A percentile compares a stretch with the other conserved stretches of the same genome.
These are phyloP conservation scores for Halichondria panicea DNA, from an alignment of 37 sponge, comb jelly and placozoan genomes.

Conservation along the genomic window DNA sequence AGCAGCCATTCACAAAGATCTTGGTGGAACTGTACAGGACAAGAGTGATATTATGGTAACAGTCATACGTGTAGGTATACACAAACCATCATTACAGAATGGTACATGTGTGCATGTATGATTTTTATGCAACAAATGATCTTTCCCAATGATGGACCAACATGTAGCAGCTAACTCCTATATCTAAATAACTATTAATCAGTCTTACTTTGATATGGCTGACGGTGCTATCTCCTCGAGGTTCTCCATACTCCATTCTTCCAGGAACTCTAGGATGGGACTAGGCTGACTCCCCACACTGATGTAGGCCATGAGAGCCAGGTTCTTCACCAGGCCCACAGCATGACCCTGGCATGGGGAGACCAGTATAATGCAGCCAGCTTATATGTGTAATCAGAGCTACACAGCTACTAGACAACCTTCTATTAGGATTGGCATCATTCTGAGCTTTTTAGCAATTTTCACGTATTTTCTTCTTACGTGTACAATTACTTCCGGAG, in stretches of 20 bases:
- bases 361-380: too few relatives aligned
- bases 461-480: neutral
- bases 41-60: neutral
- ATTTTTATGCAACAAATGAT: neutral
- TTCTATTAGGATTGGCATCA: too few relatives aligned
- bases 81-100: neutral
- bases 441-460: neutral
- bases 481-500: neutral
- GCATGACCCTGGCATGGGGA: slow-evolving; percentile 86
- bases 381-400: too few relatives aligned
- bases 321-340: slow-evolving; percentile 99
- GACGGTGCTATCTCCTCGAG: slow-evolving; percentile 99
- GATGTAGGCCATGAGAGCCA: slow-evolving; percentile 99
- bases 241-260: slow-evolving; percentile 99
- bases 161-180: too few relatives aligned
- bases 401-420: too few relatives aligned
- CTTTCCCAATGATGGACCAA: too few relatives aligned
- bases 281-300: slow-evolving; percentile 98
- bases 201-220: slow-evolving; percentile 82
- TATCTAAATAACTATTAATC: too few relatives aligned
- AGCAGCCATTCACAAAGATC: slow-evolving; percentile 99
- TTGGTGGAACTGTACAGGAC: slow-evolving; percentile 89
- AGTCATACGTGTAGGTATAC: neutral
- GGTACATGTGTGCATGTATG: neutral
- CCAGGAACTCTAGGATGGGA: slow-evolving; percentile 99